These are phyloP conservation scores for Schrankia costaestrigalis DNA, from an alignment of 2,888 invertebrate genomes.

Conservation along the genomic window DNA sequence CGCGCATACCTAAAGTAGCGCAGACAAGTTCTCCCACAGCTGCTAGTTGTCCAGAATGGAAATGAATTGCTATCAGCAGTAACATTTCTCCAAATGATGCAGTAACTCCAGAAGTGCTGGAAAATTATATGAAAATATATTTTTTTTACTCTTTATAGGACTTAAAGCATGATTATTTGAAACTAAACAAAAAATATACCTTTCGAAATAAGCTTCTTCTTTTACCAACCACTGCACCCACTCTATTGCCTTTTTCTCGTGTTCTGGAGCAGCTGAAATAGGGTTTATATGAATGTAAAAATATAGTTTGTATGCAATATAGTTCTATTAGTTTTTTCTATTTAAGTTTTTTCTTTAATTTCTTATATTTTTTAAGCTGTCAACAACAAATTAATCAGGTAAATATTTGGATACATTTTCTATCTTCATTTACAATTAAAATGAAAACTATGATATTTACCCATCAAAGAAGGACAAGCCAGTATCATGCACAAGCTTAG, in stretches of 20 bases:
- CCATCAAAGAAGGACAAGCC: constrained; percentile 93
- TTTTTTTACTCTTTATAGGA: no score
- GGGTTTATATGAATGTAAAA: background rate
- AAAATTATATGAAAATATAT: no score
- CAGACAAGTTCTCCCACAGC: constrained; percentile 97
- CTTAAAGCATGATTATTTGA: no score
- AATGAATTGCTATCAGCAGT: constrained; percentile 96
- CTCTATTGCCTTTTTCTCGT: constrained; percentile 93
- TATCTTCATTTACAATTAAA: no score
- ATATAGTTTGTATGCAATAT: background rate
- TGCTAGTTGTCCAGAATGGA: constrained; percentile 95
- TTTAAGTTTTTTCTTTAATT: no score
- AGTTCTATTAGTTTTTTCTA: background rate
- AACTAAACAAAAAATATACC: constrained; percentile 58
- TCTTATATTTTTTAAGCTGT: no score
- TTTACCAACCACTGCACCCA: constrained; percentile 97
- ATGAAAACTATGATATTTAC: constrained; percentile 63
- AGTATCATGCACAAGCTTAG: constrained; percentile 96
- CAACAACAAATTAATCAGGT: no score
- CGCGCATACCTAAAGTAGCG: constrained; percentile 96
- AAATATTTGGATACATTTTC: no score
- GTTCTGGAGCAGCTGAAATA: constrained; percentile 82
- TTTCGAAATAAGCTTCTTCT: constrained; percentile 94
- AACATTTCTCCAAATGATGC: constrained; percentile 98
- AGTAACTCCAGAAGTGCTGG: constrained; percentile 88